A percentile compares a stretch with the other conserved stretches of the same genome.
Evolutionary conservation across 2,797 vertebrate genomes (phyloP).

Genomic region (Argentina silus): DNA sequence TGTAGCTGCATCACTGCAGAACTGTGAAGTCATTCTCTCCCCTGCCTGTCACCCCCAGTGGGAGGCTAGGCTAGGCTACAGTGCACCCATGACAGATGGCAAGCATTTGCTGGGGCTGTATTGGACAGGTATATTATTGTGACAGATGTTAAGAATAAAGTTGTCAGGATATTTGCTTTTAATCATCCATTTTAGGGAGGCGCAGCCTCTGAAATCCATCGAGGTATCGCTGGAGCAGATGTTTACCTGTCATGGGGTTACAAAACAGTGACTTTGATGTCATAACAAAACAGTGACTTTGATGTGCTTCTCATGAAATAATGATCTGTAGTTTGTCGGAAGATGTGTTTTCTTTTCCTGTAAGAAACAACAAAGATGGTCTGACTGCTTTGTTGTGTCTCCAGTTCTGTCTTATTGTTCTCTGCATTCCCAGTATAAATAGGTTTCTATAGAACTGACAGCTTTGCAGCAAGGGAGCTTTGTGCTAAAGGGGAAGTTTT

Average conservation of each 20-base stretch:
- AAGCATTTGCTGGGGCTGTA: not conserved
- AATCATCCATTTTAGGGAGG: not conserved
- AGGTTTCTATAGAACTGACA: not conserved
- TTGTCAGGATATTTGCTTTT: not conserved
- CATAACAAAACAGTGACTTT: no score
- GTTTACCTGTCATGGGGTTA: not conserved
- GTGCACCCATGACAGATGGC: not conserved
- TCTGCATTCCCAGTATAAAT: not conserved
- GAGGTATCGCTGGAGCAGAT: not conserved
- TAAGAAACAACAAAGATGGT: not conserved
- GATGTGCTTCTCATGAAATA: not conserved
- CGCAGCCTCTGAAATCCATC: not conserved
- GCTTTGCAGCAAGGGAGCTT: not conserved
- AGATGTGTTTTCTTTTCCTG: not conserved
- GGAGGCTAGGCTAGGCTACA: not conserved
- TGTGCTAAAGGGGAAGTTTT: not conserved
- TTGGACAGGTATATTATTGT: not conserved
- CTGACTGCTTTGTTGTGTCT: not conserved
- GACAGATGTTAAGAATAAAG: constrained; percentile 2
- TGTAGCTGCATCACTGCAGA: not conserved
- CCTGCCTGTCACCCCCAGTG: not conserved
- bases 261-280: not conserved
- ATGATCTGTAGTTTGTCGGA: not conserved
- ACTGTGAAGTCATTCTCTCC: not conserved
- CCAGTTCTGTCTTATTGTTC: not conserved